Conservation (phyloP, 2,888 invertebrate genomes). For the Lampropteryx suffumata region DNA sequence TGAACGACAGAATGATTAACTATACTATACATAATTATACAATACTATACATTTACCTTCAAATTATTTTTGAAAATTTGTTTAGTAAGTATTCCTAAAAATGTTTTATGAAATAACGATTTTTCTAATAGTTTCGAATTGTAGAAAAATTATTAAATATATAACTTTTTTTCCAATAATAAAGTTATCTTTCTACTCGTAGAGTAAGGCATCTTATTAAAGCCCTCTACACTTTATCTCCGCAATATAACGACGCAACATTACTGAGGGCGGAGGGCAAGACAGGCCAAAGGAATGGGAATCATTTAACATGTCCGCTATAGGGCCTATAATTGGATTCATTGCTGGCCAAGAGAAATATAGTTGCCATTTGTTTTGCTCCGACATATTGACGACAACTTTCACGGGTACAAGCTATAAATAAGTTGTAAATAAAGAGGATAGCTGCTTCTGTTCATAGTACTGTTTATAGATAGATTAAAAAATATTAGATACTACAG, state of each 20-base stretch:
- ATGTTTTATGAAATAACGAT: no score
- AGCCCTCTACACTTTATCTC: conserved; percentile 28
- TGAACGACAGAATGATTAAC: no score
- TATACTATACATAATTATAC: no score
- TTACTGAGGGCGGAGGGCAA: conserved; percentile 42
- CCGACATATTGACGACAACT: conserved; percentile 50
- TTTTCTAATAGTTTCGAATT: no score
- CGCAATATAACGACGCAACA: conserved; percentile 39
- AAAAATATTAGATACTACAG: no score
- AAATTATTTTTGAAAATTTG: no score
- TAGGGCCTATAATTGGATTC: conserved; percentile 74
- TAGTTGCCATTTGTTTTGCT: conserved; percentile 62
- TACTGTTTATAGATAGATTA: no score
- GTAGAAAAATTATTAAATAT: no score
- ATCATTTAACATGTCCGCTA: conserved; percentile 72
- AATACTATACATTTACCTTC: no score
- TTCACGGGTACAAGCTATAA: conserved; percentile 17
- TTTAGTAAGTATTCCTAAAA: no score
- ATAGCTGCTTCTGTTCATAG: conserved; percentile 1
- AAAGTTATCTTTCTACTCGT: not conserved
- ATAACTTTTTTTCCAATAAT: no score
- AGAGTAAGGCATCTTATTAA: conserved; percentile 19
- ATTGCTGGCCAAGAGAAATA: conserved; percentile 68
- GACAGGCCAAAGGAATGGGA: conserved; percentile 51
- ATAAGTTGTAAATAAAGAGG: not conserved